Base-by-base conservation (phyloP, 2,888 invertebrate genomes). In the Cataglyphis albicans region DNA sequence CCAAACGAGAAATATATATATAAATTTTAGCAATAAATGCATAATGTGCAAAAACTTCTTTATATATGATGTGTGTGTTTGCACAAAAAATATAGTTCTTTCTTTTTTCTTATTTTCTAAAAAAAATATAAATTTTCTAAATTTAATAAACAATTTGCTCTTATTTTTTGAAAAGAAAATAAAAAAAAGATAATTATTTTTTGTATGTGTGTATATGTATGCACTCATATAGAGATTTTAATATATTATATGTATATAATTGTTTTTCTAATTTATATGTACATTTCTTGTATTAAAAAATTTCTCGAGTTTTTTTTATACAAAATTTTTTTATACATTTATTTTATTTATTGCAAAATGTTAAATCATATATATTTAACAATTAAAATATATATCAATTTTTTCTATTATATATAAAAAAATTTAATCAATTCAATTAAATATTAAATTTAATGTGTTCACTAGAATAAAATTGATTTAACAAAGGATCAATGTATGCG, bases 381-480 rank as follows among this genome's bases (percentile, higher is more conserved):
- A 29, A 29, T 29, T 29, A 29, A 29, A 29, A 29, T 29, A 29
- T 29, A 25, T 44, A 18, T 44, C 25, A 41, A 1, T 41, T 41
- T 29, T 48, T 48, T 48, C 18, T 18, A 3, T 1, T 48, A 18
- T 48, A 48, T 48, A 18, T 48, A 18, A 48, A 48, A 44, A 44
- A 44, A 48, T 18, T 35, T 35, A 35, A 35, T 35, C 18, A 48
- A 44, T 44, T 61, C 41, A 59, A 44, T 73, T 61, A 32, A 74
- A 44, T 74, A 48, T 48, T 63, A 44, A 63, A 48, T 63, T 74
- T 41, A 44, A 44, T 74, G 63, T 74, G 48, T 74, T 74, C 44
- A 35, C 32, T 15, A 44, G n/a, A 63, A 74, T 10, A n/a, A 29
- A 44, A n/a, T 15, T 9, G n/a, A 32, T 21, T 21, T 15, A 21